These are phyloP conservation scores for Hermaeophaga mercurialis DNA, from an alignment of 2,888 invertebrate species.

Conservation along the genomic window DNA sequence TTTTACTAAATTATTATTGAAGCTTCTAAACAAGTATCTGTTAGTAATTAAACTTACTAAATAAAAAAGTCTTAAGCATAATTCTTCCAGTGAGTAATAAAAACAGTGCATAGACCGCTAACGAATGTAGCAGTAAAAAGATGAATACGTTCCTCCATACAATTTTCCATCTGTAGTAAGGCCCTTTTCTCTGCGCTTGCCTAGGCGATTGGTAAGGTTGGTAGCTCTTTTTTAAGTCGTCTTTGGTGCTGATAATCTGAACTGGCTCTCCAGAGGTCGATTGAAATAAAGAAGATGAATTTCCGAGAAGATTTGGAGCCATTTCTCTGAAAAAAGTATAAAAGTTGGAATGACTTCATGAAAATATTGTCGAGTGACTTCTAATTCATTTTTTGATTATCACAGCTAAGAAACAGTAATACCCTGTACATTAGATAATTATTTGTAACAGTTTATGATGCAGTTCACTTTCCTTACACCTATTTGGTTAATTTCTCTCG, in stretches of 20 bases:
- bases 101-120: conserved; percentile 68
- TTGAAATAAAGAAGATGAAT: conserved; percentile 62
- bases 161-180: conserved; percentile 64
- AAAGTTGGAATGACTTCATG: background rate
- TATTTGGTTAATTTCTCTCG: background rate
- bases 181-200: conserved; percentile 5
- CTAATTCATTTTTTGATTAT: too few relatives aligned
- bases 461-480: background rate
- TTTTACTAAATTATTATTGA: too few relatives aligned
- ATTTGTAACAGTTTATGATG: background rate
- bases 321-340: conserved; percentile 50
- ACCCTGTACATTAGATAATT: background rate
- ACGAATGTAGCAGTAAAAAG: conserved; percentile 72
- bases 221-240: conserved; percentile 25
- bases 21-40: too few relatives aligned
- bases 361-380: too few relatives aligned
- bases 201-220: conserved; percentile 25
- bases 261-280: conserved; percentile 41
- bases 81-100: conserved; percentile 55
- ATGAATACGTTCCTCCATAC: conserved; percentile 81
- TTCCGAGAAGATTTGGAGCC: conserved; percentile 68
- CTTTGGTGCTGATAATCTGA: conserved; percentile 43
- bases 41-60: conserved; percentile 62
- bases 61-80: conserved; percentile 59
- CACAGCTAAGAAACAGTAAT: background rate